Percentiles rank a stretch among this genome's conserved stretches.
Evolutionary conservation across 2,797 vertebrate species (phyloP).

Genomic region (Myioborus miniatus): DNA sequence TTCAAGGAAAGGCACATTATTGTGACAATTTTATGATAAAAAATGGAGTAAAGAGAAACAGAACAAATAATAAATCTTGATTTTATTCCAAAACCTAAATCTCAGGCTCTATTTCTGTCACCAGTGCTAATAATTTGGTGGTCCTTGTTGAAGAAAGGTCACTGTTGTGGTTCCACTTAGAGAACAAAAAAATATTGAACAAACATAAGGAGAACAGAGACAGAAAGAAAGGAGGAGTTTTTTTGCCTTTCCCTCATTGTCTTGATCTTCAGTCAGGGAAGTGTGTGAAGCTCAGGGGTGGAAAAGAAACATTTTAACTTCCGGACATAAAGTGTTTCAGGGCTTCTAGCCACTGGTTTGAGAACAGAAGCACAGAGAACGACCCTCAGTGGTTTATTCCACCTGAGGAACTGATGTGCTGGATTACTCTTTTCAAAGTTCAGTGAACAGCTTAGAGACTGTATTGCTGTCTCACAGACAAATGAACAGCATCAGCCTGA

Average conservation of each 20-base stretch:
- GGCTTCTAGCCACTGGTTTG: neutral
- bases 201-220: neutral
- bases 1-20: constrained; percentile 12
- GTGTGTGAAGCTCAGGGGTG: neutral
- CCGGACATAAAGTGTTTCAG: neutral
- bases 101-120: neutral
- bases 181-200: neutral
- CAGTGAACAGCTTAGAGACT: neutral
- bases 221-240: neutral
- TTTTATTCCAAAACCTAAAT: neutral
- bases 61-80: neutral
- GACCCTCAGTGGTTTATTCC: neutral
- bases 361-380: neutral
- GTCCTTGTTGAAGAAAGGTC: neutral
- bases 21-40: constrained; percentile 40
- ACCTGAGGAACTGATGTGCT: neutral
- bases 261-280: neutral
- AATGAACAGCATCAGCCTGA: neutral
- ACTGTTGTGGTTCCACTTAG: neutral
- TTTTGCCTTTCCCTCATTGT: neutral
- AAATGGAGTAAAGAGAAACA: neutral
- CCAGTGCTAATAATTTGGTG: neutral
- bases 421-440: neutral
- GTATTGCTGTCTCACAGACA: neutral
- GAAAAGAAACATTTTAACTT: neutral